Conservation (phyloP, 2,888 invertebrate genomes). For the Allygus modestus region DNA sequence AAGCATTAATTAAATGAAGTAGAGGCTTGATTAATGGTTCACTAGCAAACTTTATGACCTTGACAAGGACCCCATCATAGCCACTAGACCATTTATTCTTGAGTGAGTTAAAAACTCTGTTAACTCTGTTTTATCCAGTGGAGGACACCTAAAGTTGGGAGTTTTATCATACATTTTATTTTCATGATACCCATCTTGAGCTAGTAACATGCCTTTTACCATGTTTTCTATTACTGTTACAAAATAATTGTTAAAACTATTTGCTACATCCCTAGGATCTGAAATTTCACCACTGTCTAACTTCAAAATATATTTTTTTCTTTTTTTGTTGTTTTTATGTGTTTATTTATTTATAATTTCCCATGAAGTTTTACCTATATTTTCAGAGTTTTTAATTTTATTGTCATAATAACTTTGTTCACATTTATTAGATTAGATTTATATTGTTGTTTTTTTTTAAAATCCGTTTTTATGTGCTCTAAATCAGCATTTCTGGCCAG, state of each 20-base stretch:
- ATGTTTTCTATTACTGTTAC: neutral
- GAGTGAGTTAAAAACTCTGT: conserved; percentile 28
- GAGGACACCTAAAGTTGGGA: conserved; percentile 44
- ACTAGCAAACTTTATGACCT: conserved; percentile 25
- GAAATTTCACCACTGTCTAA: conserved; percentile 18
- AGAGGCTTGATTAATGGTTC: conserved; percentile 27
- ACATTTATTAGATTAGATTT: neutral
- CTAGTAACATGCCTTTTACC: neutral
- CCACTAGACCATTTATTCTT: conserved; percentile 45
- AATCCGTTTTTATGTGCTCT: neutral
- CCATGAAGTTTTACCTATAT: conserved; percentile 9
- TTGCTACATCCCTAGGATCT: neutral
- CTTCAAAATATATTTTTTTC: neutral
- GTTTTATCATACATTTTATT: neutral
- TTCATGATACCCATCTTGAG: neutral
- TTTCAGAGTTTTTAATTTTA: conserved; percentile 49
- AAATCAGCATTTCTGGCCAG: neutral
- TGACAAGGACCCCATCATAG: conserved; percentile 3
- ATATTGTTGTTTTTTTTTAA: conserved; percentile 15
- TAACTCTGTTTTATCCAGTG: conserved; percentile 18
- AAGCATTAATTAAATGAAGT: conserved; percentile 12
- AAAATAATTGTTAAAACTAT: conserved; percentile 44
- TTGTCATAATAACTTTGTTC: conserved; percentile 1
- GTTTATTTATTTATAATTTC: conserved; percentile 32
- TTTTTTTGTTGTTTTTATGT: neutral